phyloP scores from a whole-genome alignment of 2,797 vertebrate genomes.

The Lophotriccus pileatus region DNA sequence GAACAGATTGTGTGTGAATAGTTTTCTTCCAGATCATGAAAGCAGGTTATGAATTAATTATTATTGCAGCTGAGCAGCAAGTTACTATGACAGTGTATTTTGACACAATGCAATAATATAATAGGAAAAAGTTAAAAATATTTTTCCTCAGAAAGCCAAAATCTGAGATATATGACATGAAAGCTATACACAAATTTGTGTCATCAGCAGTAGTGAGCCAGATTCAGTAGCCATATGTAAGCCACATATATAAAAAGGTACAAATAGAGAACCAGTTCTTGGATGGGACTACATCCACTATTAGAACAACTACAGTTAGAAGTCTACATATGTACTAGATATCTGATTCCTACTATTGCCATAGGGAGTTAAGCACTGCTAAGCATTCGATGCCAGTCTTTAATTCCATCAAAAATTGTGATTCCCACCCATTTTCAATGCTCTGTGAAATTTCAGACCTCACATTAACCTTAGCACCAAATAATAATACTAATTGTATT shows the following conservation, averaged over 20 bases:
- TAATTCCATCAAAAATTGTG: neutral
- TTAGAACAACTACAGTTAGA: neutral
- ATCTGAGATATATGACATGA: neutral
- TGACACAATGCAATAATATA: neutral
- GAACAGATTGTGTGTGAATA: neutral
- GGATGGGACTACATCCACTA: neutral
- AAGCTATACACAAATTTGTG: neutral
- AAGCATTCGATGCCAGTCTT: neutral
- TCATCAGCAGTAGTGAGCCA: neutral
- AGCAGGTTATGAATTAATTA: neutral
- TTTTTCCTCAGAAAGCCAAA: neutral
- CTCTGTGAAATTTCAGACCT: neutral
- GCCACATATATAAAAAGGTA: neutral
- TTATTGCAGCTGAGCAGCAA: neutral
- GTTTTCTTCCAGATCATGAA: neutral
- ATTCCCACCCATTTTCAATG: neutral
- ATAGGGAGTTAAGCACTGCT: neutral
- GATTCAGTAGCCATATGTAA: neutral
- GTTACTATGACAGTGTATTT: neutral
- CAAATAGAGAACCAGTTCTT: neutral
- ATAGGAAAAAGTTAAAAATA: neutral
- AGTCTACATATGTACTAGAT: neutral
- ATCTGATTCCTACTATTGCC: neutral
- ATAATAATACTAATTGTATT: neutral
- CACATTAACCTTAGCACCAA: neutral